A percentile compares a stretch with the other conserved stretches of the same genome.
phyloP scores from a whole-genome alignment of 2,113 vertebrate species.

The Heteronetta atricapilla region DNA sequence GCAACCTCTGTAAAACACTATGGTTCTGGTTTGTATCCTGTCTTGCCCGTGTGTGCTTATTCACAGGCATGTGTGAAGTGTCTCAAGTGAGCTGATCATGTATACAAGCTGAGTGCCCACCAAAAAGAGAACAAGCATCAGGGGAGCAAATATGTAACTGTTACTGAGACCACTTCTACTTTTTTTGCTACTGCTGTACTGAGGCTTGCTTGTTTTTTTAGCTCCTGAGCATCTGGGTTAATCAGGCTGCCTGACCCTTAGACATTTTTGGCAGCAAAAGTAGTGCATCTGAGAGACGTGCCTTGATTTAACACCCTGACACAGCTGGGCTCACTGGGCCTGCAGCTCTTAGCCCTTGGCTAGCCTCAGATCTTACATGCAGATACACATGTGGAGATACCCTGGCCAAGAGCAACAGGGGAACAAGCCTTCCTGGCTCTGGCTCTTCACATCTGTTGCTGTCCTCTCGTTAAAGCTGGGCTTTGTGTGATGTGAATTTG shows the following conservation, averaged over 20 bases:
- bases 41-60: background rate
- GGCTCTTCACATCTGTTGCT: background rate
- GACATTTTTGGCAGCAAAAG: slow-evolving; percentile 54
- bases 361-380: background rate
- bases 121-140: background rate
- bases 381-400: background rate
- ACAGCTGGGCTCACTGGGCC: slow-evolving; percentile 24
- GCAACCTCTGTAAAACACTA: background rate
- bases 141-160: background rate
- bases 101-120: background rate
- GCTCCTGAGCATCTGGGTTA: slow-evolving; percentile 36
- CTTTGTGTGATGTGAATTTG: background rate
- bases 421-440: background rate
- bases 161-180: background rate
- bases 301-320: slow-evolving; percentile 44
- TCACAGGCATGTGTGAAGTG: background rate
- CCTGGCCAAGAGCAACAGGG: slow-evolving; percentile 24
- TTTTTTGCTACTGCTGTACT: slow-evolving; percentile 2
- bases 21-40: background rate
- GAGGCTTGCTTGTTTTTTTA: background rate
- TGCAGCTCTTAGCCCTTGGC: slow-evolving; percentile 20
- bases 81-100: background rate
- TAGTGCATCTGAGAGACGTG: slow-evolving; percentile 20
- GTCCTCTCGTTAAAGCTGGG: background rate
- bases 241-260: slow-evolving; percentile 40